Base-by-base conservation (phyloP, 2,797 vertebrate species). In the Trematomus bernacchii region DNA sequence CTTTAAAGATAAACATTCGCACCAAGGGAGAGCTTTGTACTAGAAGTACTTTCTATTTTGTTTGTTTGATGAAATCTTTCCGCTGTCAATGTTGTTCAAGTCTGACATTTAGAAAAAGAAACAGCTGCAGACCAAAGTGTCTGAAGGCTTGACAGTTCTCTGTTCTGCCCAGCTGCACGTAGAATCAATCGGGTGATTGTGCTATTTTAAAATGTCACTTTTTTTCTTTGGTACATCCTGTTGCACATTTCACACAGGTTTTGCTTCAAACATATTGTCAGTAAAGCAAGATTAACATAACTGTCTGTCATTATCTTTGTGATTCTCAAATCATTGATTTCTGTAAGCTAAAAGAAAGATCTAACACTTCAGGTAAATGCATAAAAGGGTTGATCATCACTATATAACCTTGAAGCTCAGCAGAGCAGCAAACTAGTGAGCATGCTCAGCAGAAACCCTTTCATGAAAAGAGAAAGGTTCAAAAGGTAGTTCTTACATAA, bases 361-460 rank as follows among this genome's bases (percentile, higher is more conserved):
- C 11, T 15, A 23, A 50, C 14, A 9, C 48, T 40, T 37, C 33
- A 54, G 47, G 21, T 48, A n/a, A 21, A 18, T 18, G 47, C 23
- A 3, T 6, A 12, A 23, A 23, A 66, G 18, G 15, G 33, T 33
- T 47, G 55, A 68, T 61, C 7, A 6, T 67, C 19, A 42, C 37
- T n/a, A 0, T 50, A 7, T 27, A 27, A 57, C 50, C 42, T 60
- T 64, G 59, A 77, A 55, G 37, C 69, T 46, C 1, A 52, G 42
- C 18, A 68, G 71, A 58, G 53, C 19, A 23, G 66, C 55, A 43
- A 40, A 55, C 10, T 8, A 40, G 19, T 8, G 4, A 63, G 62
- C 76, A 66, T 2, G 33, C 59, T 72, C 60, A 47, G 74, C 73
- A 75, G 44, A 54, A 84, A 54, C 52, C 23, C n/a, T 67, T 73